Percentiles rank a stretch among this genome's conserved stretches.
phyloP scores from a whole-genome alignment of 1,140 invertebrate genomes.

The Manduca sexta region DNA sequence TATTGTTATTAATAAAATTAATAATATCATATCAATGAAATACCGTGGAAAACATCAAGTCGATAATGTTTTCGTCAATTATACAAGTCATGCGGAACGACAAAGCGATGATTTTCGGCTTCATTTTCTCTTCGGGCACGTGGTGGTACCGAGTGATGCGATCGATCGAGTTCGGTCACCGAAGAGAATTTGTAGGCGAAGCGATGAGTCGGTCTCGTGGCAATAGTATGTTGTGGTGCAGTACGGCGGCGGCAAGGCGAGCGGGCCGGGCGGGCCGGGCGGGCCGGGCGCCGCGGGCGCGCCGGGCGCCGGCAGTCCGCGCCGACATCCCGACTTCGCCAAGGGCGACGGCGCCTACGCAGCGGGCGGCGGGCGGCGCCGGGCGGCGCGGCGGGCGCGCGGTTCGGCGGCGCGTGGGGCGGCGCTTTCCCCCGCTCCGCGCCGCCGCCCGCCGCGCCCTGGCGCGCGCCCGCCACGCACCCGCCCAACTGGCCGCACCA shows the following conservation, averaged over 20 bases:
- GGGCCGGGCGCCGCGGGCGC: conserved; percentile 73
- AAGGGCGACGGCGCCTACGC: conserved; percentile 79
- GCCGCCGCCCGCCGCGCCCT: conserved; percentile 35
- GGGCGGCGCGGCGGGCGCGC: conserved; percentile 25
- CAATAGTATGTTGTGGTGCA: conserved; percentile 7
- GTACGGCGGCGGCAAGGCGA: conserved; percentile 41
- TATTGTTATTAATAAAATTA: too few species aligned
- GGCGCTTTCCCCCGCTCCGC: conserved; percentile 41
- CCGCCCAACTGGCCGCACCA: conserved; percentile 48
- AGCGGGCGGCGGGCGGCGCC: conserved; percentile 27
- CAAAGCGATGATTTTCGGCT: too few species aligned
- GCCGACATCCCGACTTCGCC: conserved; percentile 89
- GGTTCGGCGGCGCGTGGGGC: conserved; percentile 41
- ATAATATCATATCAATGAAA: too few species aligned
- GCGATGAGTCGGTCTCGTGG: too few species aligned
- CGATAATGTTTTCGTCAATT: too few species aligned
- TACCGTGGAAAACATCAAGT: too few species aligned
- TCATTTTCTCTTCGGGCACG: too few species aligned
- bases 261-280: conserved; percentile 14
- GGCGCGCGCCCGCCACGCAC: conserved; percentile 44
- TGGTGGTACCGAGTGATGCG: too few species aligned
- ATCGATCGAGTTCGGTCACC: too few species aligned
- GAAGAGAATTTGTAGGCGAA: too few species aligned
- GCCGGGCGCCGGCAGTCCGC: conserved; percentile 74
- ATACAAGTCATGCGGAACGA: too few species aligned